Conservation (phyloP, 2,113 vertebrate genomes). For the Lathamus discolor region DNA sequence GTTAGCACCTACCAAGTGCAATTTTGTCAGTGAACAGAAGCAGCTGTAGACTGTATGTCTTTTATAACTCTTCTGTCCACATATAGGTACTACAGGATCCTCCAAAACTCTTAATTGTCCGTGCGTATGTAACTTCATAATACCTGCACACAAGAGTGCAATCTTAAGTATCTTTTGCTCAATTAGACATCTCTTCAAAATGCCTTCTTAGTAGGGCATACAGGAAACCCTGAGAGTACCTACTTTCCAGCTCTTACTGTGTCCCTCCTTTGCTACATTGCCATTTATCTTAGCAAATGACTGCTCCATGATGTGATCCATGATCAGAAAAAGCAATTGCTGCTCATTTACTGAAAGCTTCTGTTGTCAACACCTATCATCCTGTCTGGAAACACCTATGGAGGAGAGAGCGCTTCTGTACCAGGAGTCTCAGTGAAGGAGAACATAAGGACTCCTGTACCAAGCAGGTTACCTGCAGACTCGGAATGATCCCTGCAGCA, state of each 20-base stretch:
- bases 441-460: background rate
- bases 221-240: background rate
- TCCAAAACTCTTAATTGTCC: background rate
- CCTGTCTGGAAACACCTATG: background rate
- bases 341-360: constrained; percentile 21
- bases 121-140: background rate
- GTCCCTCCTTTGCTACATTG: background rate
- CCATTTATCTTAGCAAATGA: background rate
- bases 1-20: background rate
- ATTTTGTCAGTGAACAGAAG: background rate
- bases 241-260: background rate
- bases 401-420: background rate
- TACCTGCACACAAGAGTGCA: background rate
- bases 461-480: background rate
- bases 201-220: background rate
- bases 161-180: background rate
- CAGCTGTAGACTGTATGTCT: background rate
- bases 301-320: background rate
- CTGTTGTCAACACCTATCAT: background rate
- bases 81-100: background rate
- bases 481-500: background rate
- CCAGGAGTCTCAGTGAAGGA: background rate
- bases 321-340: constrained; percentile 3
- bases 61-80: background rate
- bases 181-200: constrained; percentile 19